These are phyloP conservation scores for Paracanthobrama guichenoti DNA, from an alignment of 2,113 vertebrate species.

Conservation along the genomic window DNA sequence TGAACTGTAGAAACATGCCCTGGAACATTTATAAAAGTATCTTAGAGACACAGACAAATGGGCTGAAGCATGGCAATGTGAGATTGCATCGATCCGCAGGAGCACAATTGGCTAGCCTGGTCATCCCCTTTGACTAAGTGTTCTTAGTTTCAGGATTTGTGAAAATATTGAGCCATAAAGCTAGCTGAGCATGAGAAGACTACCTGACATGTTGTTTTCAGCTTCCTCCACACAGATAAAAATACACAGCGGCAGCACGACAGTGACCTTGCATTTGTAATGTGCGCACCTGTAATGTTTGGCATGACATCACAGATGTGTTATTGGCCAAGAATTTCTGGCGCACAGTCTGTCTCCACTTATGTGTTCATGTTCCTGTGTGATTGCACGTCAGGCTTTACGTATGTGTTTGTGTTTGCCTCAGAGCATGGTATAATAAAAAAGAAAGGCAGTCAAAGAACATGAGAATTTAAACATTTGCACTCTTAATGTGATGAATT, in stretches of 20 bases:
- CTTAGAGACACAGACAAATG: constrained; percentile 60
- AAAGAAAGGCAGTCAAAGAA: background rate
- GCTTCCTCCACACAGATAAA: constrained; percentile 50
- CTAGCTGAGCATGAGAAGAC: constrained; percentile 54
- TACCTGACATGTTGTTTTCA: constrained; percentile 61
- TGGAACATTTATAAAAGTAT: constrained; percentile 57
- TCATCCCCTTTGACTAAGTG: constrained; percentile 42
- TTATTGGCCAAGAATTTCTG: constrained; percentile 22
- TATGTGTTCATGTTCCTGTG: constrained; percentile 41
- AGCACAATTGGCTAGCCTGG: constrained; percentile 58
- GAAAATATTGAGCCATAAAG: constrained; percentile 59
- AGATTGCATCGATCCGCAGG: constrained; percentile 63
- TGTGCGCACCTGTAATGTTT: constrained; percentile 31
- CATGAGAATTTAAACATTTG: background rate
- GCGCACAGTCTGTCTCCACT: background rate
- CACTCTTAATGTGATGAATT: background rate
- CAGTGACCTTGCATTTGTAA: constrained; percentile 43
- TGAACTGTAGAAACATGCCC: constrained; percentile 59
- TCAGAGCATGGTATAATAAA: background rate
- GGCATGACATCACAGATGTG: constrained; percentile 37
- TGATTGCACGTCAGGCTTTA: constrained; percentile 31
- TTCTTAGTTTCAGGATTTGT: constrained; percentile 59
- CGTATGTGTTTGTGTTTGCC: constrained; percentile 18
- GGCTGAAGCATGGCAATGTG: constrained; percentile 59
- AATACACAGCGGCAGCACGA: constrained; percentile 14